phyloP scores from a whole-genome alignment of 2,888 invertebrate species.

The Pimpla rufipes region DNA sequence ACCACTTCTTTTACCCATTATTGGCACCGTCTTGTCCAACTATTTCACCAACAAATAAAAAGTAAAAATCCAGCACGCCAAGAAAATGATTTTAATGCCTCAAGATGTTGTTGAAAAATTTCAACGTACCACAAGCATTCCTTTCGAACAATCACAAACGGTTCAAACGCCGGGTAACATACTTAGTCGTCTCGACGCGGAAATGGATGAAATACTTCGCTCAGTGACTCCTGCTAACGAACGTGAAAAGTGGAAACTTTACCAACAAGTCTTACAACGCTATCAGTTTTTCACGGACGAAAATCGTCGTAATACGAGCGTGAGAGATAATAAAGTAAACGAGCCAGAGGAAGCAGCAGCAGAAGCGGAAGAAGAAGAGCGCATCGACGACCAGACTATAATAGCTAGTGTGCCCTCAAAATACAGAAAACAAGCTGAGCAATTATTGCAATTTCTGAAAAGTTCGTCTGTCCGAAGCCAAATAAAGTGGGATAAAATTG shows the following conservation, averaged over 20 bases:
- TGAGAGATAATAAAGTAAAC: no score
- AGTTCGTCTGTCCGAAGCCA: background rate
- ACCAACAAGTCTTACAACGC: slow-evolving; percentile 31
- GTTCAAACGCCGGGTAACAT: slow-evolving; percentile 24
- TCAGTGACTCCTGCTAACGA: slow-evolving; percentile 10
- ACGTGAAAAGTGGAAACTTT: slow-evolving; percentile 15
- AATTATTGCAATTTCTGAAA: background rate
- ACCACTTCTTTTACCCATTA: slow-evolving; percentile 13
- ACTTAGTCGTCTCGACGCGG: slow-evolving; percentile 10
- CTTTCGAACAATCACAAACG: background rate
- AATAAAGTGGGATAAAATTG: slow-evolving; percentile 44
- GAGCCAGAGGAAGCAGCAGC: background rate
- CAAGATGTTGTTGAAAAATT: slow-evolving; percentile 15
- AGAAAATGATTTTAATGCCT: slow-evolving; percentile 33
- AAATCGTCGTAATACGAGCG: background rate
- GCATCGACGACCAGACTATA: background rate
- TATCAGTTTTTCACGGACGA: slow-evolving; percentile 36
- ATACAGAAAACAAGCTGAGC: background rate
- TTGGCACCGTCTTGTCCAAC: slow-evolving; percentile 6
- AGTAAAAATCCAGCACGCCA: slow-evolving; percentile 9
- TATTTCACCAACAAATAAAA: background rate
- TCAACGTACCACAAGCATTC: background rate
- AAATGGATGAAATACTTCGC: slow-evolving; percentile 23
- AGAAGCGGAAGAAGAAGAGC: no score
- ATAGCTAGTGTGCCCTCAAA: background rate